Base-by-base conservation (phyloP, 2,888 invertebrate genomes). In the Tetragonula carbonaria region DNA sequence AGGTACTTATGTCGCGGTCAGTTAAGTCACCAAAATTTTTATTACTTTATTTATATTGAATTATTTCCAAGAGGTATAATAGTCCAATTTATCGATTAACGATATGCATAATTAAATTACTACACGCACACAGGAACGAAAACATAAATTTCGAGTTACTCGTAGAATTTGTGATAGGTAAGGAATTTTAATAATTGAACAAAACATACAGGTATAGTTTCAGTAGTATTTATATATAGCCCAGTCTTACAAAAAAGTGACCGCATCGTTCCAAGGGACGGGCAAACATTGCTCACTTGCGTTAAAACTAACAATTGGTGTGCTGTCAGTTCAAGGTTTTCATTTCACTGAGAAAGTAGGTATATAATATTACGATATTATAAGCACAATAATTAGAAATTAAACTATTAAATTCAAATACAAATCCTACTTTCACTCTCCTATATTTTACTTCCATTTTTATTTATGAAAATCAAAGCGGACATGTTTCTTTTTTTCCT, bases 231-330 rank as follows among this genome's bases (percentile, higher is more conserved):
- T 94, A 94, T 94, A 94, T 94, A 93, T 93, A 94, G 94, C 94
- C 94, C 94, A 94, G 94, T 94, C 94, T 94, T 94, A 94, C 94
- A 94, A 94, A 94, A 93, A 91, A 92, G 92, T 94, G 92, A 94
- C 92, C 94, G 93, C 93, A 93, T 93, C 91, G 92, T 93, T 93
- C 92, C 91, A 92, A 92, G 92, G 93, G 93, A 94, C 93, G 94
- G 94, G 94, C 94, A 93, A 93, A 92, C 91, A 93, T 94, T 93
- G 92, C 92, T 94, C 91, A 92, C 83, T 91, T 92, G 91, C 92
- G 87, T 92, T 93, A 91, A 91, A 91, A 93, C 93, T 93, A 94
- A 93, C 93, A 93, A 93, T 93, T 91, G 93, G 92, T 93, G 92
- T 91, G 92, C 91, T 91, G 93, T 92, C 92, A 93, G 91, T 93